A percentile compares a stretch with the other conserved stretches of the same genome.
phyloP scores from a whole-genome alignment of 2,888 invertebrate genomes.

The Lithophane socia region DNA sequence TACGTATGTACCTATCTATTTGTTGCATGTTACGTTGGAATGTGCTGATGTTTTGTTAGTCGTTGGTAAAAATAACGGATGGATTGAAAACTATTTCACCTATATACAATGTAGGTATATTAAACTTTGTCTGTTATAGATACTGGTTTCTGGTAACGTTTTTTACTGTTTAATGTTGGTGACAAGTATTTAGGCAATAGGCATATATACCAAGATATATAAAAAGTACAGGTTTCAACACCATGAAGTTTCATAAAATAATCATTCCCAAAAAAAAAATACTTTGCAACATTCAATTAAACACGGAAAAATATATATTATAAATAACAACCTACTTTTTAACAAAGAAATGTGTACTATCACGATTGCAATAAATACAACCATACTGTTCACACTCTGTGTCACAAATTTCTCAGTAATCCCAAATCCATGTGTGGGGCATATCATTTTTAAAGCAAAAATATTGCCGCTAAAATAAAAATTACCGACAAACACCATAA shows the following conservation, averaged over 20 bases:
- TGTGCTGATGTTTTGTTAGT: slow-evolving; percentile 21
- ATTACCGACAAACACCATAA: slow-evolving; percentile 68
- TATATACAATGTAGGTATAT: not conserved
- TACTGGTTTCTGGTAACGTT: not conserved
- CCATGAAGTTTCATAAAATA: not conserved
- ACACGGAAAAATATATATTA: not conserved
- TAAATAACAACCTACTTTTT: not conserved
- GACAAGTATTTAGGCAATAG: too few relatives aligned
- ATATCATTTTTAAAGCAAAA: slow-evolving; percentile 62
- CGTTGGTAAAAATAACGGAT: slow-evolving; percentile 10
- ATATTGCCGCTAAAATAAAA: slow-evolving; percentile 68
- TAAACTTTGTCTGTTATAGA: not conserved
- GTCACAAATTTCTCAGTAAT: slow-evolving; percentile 61
- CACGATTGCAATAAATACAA: slow-evolving; percentile 7
- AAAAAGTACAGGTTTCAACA: not conserved
- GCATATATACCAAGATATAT: too few relatives aligned
- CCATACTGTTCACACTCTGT: slow-evolving; percentile 44
- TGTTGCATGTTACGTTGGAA: slow-evolving; percentile 33
- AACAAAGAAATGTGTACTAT: not conserved
- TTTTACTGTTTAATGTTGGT: too few relatives aligned
- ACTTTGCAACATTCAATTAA: not conserved
- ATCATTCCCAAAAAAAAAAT: not conserved
- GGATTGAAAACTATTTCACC: slow-evolving; percentile 1
- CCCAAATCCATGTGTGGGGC: slow-evolving; percentile 69
- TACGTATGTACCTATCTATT: slow-evolving; percentile 37